Conservation (phyloP, 1,140 invertebrate genomes). For the Sarcophaga peregrina region DNA sequence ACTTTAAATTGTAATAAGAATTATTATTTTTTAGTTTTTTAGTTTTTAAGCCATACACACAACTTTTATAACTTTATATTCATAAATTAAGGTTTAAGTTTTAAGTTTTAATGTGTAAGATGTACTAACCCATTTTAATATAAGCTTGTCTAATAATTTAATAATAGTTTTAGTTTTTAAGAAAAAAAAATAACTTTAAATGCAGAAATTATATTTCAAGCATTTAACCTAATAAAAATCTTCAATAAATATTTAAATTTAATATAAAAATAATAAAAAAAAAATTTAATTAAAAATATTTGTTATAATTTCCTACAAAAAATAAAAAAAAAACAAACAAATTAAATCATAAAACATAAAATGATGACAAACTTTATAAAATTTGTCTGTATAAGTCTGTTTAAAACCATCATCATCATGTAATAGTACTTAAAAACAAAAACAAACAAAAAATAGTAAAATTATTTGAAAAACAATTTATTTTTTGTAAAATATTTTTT, state of each 20-base stretch:
- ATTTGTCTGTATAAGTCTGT: too few species aligned
- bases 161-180: neutral
- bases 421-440: too few species aligned
- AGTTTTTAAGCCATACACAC: slow-evolving; percentile 32
- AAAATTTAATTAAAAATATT: neutral
- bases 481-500: too few species aligned
- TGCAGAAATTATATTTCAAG: neutral
- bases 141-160: neutral
- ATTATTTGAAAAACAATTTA: too few species aligned
- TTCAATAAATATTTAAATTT: neutral
- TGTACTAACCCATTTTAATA: slow-evolving; percentile 13
- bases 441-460: too few species aligned
- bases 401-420: too few species aligned
- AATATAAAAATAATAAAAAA: neutral
- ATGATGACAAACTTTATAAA: too few species aligned
- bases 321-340: neutral
- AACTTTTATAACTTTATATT: neutral
- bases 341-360: neutral
- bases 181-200: neutral
- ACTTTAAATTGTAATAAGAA: neutral
- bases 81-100: too few species aligned
- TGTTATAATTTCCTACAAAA: neutral
- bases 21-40: neutral
- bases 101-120: slow-evolving; percentile 18
- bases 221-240: neutral